These are phyloP conservation scores for Umimayanthus chanpuru DNA, from an alignment of 92 coral and sea anemone species.

Conservation along the genomic window DNA sequence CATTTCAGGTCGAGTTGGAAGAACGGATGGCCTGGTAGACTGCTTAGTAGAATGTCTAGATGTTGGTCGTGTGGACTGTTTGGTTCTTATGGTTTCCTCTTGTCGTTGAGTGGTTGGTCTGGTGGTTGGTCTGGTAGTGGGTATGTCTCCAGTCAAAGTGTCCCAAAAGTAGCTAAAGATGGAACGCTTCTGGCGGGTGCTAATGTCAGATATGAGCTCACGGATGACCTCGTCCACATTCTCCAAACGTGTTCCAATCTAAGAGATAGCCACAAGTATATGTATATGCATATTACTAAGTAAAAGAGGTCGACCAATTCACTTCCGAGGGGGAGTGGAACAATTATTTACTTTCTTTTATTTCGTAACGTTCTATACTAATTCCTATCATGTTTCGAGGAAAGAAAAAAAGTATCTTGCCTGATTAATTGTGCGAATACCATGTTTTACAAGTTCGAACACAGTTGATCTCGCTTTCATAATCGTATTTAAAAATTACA, in stretches of 20 bases:
- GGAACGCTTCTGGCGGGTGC: slow-evolving; percentile 74
- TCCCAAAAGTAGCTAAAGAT: slow-evolving; percentile 49
- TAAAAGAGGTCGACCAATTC: too few species aligned
- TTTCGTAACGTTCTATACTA: too few species aligned
- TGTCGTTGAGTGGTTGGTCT: not conserved
- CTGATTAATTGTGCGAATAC: too few species aligned
- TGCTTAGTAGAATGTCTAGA: not conserved
- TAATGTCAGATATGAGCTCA: slow-evolving; percentile 60
- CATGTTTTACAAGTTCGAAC: too few species aligned
- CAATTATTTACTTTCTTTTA: too few species aligned
- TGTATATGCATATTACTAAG: too few species aligned
- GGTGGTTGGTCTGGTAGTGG: not conserved
- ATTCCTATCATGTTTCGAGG: too few species aligned
- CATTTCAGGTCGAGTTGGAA: not conserved
- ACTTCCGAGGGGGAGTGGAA: not conserved
- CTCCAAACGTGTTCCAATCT: slow-evolving; percentile 87
- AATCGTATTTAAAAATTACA: too few species aligned
- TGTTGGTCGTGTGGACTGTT: not conserved
- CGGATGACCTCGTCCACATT: slow-evolving; percentile 73
- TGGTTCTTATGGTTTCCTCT: not conserved
- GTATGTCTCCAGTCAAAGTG: slow-evolving; percentile 14
- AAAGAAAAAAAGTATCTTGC: too few species aligned
- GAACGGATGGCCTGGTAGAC: slow-evolving; percentile 3
- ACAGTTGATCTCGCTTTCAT: too few species aligned
- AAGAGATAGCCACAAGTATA: not conserved